These are phyloP conservation scores for human (Homo sapiens) DNA, from an alignment of 2,113 vertebrate genomes.

Conservation along the genomic window DNA sequence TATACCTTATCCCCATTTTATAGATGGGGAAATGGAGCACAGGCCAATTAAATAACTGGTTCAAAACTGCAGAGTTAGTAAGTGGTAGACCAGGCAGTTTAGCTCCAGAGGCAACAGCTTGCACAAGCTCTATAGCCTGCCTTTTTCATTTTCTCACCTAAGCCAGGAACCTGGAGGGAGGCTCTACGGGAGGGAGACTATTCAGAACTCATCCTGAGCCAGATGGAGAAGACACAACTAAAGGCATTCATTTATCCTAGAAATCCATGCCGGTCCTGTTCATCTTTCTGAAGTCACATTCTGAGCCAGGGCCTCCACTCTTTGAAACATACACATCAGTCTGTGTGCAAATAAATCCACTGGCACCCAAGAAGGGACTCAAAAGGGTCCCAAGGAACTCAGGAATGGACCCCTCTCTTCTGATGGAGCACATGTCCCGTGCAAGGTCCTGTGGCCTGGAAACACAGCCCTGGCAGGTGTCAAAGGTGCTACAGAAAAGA, in stretches of 20 bases:
- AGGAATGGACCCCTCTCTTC: neutral
- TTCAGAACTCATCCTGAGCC: neutral
- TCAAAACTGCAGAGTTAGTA: neutral
- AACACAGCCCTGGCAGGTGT: neutral
- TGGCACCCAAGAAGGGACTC: neutral
- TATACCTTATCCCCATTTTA: neutral
- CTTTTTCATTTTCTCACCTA: no score
- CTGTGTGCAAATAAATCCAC: neutral
- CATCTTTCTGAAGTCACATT: neutral
- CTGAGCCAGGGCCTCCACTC: neutral
- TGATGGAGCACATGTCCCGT: neutral
- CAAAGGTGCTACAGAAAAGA: neutral
- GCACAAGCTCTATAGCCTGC: neutral
- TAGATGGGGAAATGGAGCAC: neutral
- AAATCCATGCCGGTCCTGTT: neutral
- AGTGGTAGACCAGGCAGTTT: neutral
- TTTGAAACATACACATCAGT: neutral
- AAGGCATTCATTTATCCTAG: neutral
- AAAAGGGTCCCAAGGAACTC: neutral
- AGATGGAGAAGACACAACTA: no score
- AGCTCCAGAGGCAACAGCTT: neutral
- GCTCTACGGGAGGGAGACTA: neutral
- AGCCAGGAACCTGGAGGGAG: neutral
- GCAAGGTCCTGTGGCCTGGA: accelerated
- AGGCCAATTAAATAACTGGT: neutral